These are phyloP conservation scores for Eupsilia transversa DNA, from an alignment of 2,888 invertebrate genomes.

Conservation along the genomic window DNA sequence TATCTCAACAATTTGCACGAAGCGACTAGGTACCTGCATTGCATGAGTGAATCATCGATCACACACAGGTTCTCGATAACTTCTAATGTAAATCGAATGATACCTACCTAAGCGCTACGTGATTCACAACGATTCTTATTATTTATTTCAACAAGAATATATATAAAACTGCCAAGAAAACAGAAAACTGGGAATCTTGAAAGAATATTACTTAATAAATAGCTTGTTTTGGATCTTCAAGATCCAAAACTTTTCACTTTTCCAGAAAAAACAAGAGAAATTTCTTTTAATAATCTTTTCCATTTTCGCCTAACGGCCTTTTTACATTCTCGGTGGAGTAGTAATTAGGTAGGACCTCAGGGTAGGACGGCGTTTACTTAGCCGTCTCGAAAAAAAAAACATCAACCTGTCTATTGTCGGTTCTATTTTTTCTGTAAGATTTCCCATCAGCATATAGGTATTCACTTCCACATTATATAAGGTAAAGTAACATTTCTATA, in stretches of 20 bases:
- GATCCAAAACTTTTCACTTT: neutral
- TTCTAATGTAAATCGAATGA: constrained; percentile 37
- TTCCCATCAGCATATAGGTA: neutral
- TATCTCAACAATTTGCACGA: constrained; percentile 40
- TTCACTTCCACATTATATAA: constrained; percentile 28
- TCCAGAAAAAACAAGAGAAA: neutral
- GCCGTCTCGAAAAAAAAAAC: neutral
- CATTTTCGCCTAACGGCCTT: neutral
- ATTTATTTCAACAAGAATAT: neutral
- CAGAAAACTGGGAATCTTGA: neutral
- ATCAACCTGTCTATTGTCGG: too few species aligned
- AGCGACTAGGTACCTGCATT: constrained; percentile 33
- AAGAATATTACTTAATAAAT: neutral
- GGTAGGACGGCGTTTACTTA: neutral
- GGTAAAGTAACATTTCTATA: neutral
- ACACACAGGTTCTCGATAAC: constrained; percentile 34
- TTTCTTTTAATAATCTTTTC: neutral
- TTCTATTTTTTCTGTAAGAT: constrained; percentile 14
- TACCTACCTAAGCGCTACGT: constrained; percentile 24
- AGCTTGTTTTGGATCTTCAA: neutral
- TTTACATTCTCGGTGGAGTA: neutral
- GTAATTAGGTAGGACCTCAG: neutral
- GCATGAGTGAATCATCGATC: constrained; percentile 54
- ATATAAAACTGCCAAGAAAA: neutral
- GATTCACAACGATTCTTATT: constrained; percentile 23